Evolutionary conservation across 2,888 invertebrate species (phyloP).

Genomic region (Anthophora plumipes): DNA sequence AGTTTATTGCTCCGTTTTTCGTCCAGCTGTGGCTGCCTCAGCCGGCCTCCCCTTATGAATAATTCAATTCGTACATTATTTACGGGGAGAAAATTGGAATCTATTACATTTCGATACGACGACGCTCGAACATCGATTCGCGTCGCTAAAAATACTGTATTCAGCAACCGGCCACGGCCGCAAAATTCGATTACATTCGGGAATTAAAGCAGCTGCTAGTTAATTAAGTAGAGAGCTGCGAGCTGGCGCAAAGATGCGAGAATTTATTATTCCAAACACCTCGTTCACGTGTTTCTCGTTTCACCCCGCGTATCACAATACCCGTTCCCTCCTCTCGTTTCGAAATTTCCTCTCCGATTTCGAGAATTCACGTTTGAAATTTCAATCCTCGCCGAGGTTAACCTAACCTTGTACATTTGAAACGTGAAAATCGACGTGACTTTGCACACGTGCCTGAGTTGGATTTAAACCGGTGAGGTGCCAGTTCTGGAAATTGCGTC

Average conservation of each 20-base stretch:
- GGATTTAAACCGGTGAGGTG: too few relatives aligned
- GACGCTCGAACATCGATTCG: slow-evolving; percentile 33
- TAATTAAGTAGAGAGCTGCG: slow-evolving; percentile 34
- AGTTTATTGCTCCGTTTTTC: slow-evolving; percentile 44
- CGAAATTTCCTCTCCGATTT: neutral
- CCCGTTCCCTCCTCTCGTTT: neutral
- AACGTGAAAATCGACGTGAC: too few relatives aligned
- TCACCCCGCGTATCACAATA: neutral
- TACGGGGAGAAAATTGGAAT: slow-evolving; percentile 51
- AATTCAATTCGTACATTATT: slow-evolving; percentile 57
- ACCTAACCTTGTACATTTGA: too few relatives aligned
- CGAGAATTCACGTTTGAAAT: neutral
- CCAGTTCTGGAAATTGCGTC: too few relatives aligned
- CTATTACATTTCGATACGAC: slow-evolving; percentile 51
- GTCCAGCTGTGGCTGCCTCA: slow-evolving; percentile 1
- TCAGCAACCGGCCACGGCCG: neutral
- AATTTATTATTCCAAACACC: slow-evolving; percentile 24
- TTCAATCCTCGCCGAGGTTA: too few relatives aligned
- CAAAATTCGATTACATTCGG: slow-evolving; percentile 32
- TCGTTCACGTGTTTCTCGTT: neutral
- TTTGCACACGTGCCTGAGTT: too few relatives aligned
- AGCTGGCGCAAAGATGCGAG: too few relatives aligned
- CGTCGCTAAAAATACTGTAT: slow-evolving; percentile 40
- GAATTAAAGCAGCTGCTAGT: slow-evolving; percentile 40
- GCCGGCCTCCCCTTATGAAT: slow-evolving; percentile 32